Percentiles rank a stretch among this genome's conserved stretches.
These are phyloP conservation scores for Mohoua ochrocephala DNA, from an alignment of 2,113 vertebrate species.

Conservation along the genomic window DNA sequence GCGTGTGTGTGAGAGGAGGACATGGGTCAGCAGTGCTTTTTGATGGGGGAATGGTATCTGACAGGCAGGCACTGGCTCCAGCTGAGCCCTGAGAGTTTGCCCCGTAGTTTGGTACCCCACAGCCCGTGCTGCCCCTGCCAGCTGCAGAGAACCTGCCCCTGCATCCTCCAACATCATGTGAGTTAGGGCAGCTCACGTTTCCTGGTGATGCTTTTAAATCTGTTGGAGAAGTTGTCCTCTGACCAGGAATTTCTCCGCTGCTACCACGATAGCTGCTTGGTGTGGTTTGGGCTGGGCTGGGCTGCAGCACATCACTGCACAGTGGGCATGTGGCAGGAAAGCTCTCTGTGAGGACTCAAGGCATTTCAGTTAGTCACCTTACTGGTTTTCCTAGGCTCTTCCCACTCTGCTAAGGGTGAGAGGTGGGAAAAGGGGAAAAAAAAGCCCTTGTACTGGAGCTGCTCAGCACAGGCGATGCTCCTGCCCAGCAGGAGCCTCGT, in stretches of 20 bases:
- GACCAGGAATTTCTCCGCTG: neutral
- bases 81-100: neutral
- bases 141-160: neutral
- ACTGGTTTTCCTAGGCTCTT: neutral
- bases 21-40: neutral
- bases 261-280: neutral
- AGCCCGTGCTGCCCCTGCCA: neutral
- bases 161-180: neutral
- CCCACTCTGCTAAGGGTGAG: neutral
- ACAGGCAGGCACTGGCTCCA: fast-evolving
- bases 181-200: neutral
- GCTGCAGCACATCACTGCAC: fast-evolving
- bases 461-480: neutral
- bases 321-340: neutral
- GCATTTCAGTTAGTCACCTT: neutral
- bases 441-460: neutral
- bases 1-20: neutral
- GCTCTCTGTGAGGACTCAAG: neutral
- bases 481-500: neutral
- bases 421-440: neutral
- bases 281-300: neutral
- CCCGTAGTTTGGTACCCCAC: neutral
- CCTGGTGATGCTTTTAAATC: neutral
- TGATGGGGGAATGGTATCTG: neutral
- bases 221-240: fast-evolving